phyloP scores from a whole-genome alignment of 1,140 invertebrate species.

The Lordiphosa mommai region DNA sequence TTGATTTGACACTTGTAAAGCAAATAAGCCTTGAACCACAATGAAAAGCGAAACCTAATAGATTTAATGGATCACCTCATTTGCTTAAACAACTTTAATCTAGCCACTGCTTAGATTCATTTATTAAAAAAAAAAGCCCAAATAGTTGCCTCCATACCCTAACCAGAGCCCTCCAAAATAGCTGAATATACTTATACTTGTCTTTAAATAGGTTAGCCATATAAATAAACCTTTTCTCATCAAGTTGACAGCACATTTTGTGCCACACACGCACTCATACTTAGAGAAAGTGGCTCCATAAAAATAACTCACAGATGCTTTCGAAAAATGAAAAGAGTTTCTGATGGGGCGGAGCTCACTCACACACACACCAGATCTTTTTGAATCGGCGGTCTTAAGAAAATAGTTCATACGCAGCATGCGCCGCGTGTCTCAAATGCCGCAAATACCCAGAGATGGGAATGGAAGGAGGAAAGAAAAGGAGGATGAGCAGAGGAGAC shows the following conservation, averaged over 20 bases:
- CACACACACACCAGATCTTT: constrained; percentile 15
- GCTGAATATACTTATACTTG: background rate
- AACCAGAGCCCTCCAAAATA: background rate
- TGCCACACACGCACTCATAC: background rate
- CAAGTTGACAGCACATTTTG: constrained; percentile 49
- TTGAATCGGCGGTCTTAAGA: constrained; percentile 42
- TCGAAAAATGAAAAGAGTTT: constrained; percentile 34
- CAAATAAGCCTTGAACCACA: too few species aligned
- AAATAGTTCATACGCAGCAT: constrained; percentile 73
- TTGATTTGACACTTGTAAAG: too few species aligned
- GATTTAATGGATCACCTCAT: too few species aligned
- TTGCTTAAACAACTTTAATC: too few species aligned
- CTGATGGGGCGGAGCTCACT: constrained; percentile 19
- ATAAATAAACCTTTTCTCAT: constrained; percentile 42
- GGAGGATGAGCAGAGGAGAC: constrained; percentile 1
- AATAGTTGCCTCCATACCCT: too few species aligned
- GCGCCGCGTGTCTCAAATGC: constrained; percentile 58
- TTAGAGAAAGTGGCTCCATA: constrained; percentile 63
- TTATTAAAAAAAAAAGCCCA: too few species aligned
- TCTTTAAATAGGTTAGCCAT: constrained; percentile 37
- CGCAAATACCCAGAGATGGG: constrained; percentile 48
- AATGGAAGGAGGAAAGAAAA: background rate
- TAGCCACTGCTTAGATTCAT: too few species aligned
- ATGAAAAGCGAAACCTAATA: too few species aligned
- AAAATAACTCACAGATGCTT: constrained; percentile 73